Evolutionary conservation across 1,140 invertebrate species (phyloP).

Genomic region (Lordiphosa stackelbergi): DNA sequence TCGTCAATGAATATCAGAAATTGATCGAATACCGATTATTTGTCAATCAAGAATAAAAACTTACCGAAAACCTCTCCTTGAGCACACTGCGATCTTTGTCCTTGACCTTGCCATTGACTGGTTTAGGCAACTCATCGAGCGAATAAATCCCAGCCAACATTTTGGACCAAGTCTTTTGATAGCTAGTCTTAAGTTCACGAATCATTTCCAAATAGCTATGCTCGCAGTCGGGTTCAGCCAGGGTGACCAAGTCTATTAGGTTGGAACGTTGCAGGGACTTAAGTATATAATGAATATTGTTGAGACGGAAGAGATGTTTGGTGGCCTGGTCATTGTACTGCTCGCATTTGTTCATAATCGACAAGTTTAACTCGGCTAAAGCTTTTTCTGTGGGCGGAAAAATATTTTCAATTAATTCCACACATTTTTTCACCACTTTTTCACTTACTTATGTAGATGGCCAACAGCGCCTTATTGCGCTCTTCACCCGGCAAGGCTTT

Average conservation of each 20-base stretch:
- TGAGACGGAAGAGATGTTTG: constrained; percentile 91
- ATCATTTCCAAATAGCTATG: constrained; percentile 88
- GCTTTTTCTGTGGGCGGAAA: constrained; percentile 84
- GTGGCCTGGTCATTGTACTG: constrained; percentile 89
- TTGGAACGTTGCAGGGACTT: constrained; percentile 91
- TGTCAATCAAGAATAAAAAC: too few species aligned
- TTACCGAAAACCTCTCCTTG: constrained; percentile 95
- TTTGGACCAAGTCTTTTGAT: constrained; percentile 84
- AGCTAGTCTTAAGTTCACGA: constrained; percentile 69
- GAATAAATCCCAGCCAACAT: constrained; percentile 85
- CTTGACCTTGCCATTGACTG: constrained; percentile 85
- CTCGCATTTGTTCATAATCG: constrained; percentile 90
- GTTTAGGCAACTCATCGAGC: constrained; percentile 82
- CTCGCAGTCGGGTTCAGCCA: constrained; percentile 90
- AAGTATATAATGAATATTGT: constrained; percentile 92
- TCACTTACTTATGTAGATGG: constrained; percentile 85
- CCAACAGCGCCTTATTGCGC: constrained; percentile 83
- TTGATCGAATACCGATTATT: too few species aligned
- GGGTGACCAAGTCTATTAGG: constrained; percentile 86
- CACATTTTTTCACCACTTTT: not conserved
- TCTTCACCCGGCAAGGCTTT: constrained; percentile 77
- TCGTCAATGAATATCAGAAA: too few species aligned
- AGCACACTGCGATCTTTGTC: constrained; percentile 93
- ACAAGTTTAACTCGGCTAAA: constrained; percentile 89
- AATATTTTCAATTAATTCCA: constrained; percentile 24